These are phyloP conservation scores for Natrix natrix DNA, from an alignment of 2,797 vertebrate species.

Conservation along the genomic window DNA sequence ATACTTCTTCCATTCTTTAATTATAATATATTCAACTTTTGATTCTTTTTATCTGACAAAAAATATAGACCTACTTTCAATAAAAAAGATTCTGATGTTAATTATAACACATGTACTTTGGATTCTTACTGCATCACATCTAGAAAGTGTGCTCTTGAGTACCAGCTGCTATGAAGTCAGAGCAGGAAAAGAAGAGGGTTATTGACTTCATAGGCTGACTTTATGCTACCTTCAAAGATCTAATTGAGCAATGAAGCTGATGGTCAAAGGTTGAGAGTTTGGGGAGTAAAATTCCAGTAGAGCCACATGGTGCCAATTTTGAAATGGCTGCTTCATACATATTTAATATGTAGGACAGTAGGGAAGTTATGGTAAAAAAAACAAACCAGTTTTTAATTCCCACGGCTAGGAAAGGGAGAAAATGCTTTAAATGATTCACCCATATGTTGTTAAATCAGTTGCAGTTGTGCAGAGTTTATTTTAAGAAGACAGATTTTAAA, in stretches of 20 bases:
- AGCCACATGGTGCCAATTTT: background rate
- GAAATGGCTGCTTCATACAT: background rate
- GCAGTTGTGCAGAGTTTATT: slow-evolving; percentile 16
- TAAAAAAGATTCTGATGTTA: background rate
- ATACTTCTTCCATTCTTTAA: background rate
- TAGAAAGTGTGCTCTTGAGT: background rate
- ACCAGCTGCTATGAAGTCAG: background rate
- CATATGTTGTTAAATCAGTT: slow-evolving; percentile 16
- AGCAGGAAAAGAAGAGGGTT: background rate
- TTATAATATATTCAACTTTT: background rate
- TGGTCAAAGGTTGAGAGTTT: background rate
- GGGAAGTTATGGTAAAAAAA: background rate
- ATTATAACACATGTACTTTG: background rate
- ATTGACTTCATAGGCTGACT: background rate
- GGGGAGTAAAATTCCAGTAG: background rate
- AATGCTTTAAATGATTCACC: background rate
- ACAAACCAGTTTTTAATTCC: background rate
- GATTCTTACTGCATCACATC: background rate
- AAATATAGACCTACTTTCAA: background rate
- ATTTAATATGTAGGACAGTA: background rate
- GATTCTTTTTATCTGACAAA: background rate
- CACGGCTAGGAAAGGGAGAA: background rate
- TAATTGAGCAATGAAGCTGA: background rate
- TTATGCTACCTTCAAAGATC: background rate
- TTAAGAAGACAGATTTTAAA: slow-evolving; percentile 9